Conservation (phyloP, 2,888 invertebrate species). For the Holacanthella duospinosa region DNA sequence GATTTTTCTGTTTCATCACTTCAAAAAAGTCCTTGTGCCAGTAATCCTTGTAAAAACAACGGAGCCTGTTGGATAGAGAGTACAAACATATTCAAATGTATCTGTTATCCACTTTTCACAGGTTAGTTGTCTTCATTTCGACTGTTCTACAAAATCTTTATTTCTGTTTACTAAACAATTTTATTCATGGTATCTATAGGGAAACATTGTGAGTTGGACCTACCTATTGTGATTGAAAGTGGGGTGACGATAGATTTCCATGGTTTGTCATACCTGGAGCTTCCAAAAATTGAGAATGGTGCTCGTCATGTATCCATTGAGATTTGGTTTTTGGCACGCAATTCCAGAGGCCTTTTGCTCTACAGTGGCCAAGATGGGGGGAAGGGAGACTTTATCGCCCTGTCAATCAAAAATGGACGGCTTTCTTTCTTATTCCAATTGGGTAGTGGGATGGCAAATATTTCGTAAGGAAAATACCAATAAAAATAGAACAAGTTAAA, state of each 20-base stretch:
- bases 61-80: slow-evolving; percentile 49
- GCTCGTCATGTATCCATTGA: slow-evolving; percentile 49
- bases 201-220: slow-evolving; percentile 9
- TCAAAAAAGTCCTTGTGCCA: slow-evolving; percentile 57
- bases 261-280: slow-evolving; percentile 63
- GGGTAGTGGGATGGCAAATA: slow-evolving; percentile 74
- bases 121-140: too few species aligned
- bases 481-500: background rate
- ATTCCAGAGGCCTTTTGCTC: slow-evolving; percentile 65
- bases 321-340: slow-evolving; percentile 69
- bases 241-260: slow-evolving; percentile 59
- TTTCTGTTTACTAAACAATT: too few species aligned
- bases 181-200: too few species aligned
- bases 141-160: too few species aligned
- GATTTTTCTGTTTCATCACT: slow-evolving; percentile 1
- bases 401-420: slow-evolving; percentile 67
- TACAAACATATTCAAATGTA: slow-evolving; percentile 46
- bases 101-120: slow-evolving; percentile 53
- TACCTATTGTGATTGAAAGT: slow-evolving; percentile 18
- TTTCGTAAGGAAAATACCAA: slow-evolving; percentile 50
- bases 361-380: slow-evolving; percentile 61
- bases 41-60: slow-evolving; percentile 60
- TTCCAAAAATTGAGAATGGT: slow-evolving; percentile 39
- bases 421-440: slow-evolving; percentile 81
- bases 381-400: slow-evolving; percentile 72